phyloP scores from a whole-genome alignment of 2,797 vertebrate genomes.

The Malurus leucopterus region DNA sequence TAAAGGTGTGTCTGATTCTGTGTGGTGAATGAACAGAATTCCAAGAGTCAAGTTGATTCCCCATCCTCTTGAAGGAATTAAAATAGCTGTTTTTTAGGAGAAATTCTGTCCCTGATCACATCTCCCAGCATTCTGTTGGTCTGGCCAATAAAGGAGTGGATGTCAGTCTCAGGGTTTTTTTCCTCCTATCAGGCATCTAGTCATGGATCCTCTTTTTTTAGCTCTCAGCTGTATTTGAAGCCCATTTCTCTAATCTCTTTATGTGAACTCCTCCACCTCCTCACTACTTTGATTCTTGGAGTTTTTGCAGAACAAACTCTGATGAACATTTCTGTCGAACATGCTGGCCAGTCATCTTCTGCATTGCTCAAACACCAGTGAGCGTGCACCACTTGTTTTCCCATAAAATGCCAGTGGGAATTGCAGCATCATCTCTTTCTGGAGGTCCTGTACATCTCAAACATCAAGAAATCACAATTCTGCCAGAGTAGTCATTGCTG shows the following conservation, averaged over 20 bases:
- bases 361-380: background rate
- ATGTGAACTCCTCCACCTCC: background rate
- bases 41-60: background rate
- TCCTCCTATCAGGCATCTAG: background rate
- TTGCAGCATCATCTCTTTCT: background rate
- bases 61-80: background rate
- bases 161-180: background rate
- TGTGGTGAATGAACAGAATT: background rate
- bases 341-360: background rate
- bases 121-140: background rate
- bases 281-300: background rate
- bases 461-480: background rate
- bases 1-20: background rate
- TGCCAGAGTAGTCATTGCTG: background rate
- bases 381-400: background rate
- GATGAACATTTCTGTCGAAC: background rate
- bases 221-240: background rate
- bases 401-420: background rate
- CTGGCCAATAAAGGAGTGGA: background rate
- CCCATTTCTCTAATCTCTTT: background rate
- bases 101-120: background rate
- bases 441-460: background rate
- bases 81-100: background rate
- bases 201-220: background rate
- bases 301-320: background rate